A percentile compares a stretch with the other conserved stretches of the same genome.
Evolutionary conservation across 1,140 invertebrate species (phyloP).

Genomic region (Lerema accius): DNA sequence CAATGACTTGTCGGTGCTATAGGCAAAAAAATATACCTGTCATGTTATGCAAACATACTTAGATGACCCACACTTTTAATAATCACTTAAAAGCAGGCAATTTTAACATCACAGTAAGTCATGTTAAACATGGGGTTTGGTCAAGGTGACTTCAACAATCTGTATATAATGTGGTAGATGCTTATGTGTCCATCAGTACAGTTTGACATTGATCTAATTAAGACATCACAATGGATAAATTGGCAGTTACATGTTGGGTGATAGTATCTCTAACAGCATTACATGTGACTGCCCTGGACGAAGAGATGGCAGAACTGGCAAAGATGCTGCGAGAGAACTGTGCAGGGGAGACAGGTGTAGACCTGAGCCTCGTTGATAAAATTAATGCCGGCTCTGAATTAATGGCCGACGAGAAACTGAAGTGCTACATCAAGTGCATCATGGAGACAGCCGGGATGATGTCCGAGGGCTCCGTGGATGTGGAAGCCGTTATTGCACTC

Average conservation of each 20-base stretch:
- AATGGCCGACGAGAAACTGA: slow-evolving; percentile 57
- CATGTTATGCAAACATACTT: not conserved
- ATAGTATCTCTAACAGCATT: slow-evolving; percentile 27
- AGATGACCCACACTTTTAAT: not conserved
- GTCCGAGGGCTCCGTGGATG: slow-evolving; percentile 61
- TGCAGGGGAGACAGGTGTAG: slow-evolving; percentile 58
- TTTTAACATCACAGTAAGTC: slow-evolving; percentile 34
- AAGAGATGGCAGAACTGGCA: slow-evolving; percentile 67
- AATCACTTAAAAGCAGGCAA: slow-evolving; percentile 25
- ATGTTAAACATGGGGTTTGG: slow-evolving; percentile 16
- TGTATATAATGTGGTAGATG: slow-evolving; percentile 42
- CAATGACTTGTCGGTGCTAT: no score
- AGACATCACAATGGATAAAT: slow-evolving; percentile 32
- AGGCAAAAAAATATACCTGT: no score
- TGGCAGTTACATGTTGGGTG: slow-evolving; percentile 16
- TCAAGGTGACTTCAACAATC: slow-evolving; percentile 44
- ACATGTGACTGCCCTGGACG: slow-evolving; percentile 46
- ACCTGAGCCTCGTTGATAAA: slow-evolving; percentile 52
- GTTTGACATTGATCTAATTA: slow-evolving; percentile 1
- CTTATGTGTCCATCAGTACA: not conserved
- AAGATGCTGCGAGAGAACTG: slow-evolving; percentile 68
- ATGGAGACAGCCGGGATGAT: slow-evolving; percentile 77
- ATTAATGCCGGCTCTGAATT: slow-evolving; percentile 59
- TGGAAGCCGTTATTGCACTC: slow-evolving; percentile 64
- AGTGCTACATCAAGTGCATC: slow-evolving; percentile 73